Base-by-base conservation (phyloP, 2,888 invertebrate genomes). In the Pterostichus niger region DNA sequence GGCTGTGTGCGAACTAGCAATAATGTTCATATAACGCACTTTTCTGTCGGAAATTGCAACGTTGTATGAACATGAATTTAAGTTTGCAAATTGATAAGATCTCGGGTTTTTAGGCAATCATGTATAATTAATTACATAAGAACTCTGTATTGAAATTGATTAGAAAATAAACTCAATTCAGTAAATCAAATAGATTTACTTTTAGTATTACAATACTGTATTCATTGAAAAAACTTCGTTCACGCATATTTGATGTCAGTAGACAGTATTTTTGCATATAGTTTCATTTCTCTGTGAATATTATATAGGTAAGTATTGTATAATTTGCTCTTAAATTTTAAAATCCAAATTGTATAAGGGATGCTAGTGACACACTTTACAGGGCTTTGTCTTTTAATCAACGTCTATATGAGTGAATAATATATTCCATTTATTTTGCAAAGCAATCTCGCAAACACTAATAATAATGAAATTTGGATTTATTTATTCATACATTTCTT, bases 81-180 rank as follows among this genome's bases (percentile, higher is more conserved):
- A 35, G 13, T 44, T 13, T 71, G 44, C 44, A 71, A 44, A 71
- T 71, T 71, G 17, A 71, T 71, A 17, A 71, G 17, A 64, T 35
- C 17, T 71, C 68, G 68, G 68, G 68, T 71, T 71, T 40, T 71
- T 71, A 71, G 68, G 68, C 68, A 71, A 71, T 71, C 68, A 71
- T 71, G 68, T 71, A 44, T 71, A 44, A 44, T 44, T 59, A 59
- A 64, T 40, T 40, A 40, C 40, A 71, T 71, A 10, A 71, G 15
- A 71, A 71, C 15, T 71, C 31, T 56, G 68, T 71, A 71, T 44
- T 44, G 17, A 71, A 71, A 71, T 71, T 71, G 40, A 44, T 71
- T 71, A 71, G 68, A 71, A 71, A 71, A 71, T 71, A 71, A 71
- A 64, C 35, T 33, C 9, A 61, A 71, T 40, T 71, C 44, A 71